These are phyloP conservation scores for Heliconius congener DNA, from an alignment of 1,140 invertebrate genomes.

Conservation along the genomic window DNA sequence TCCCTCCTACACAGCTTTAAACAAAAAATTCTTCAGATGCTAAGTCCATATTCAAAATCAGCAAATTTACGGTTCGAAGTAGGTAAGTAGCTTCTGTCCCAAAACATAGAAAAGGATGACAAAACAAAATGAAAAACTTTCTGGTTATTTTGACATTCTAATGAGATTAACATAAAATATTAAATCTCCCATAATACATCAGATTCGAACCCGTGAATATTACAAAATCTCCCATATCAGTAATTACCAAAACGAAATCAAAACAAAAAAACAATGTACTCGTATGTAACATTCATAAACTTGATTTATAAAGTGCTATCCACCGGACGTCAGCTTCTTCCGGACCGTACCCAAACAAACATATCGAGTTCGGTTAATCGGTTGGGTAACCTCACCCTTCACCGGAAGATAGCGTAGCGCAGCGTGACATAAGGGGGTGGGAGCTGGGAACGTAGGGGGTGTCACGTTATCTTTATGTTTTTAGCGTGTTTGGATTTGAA, in stretches of 20 bases:
- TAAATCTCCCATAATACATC: too few relatives aligned
- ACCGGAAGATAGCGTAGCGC: slow-evolving; percentile 9
- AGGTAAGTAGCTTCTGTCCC: too few relatives aligned
- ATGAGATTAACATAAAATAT: too few relatives aligned
- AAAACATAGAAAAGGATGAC: too few relatives aligned
- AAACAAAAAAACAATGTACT: neutral
- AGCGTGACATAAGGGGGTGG: slow-evolving; percentile 8
- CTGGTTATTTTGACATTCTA: too few relatives aligned
- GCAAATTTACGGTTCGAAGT: too few relatives aligned
- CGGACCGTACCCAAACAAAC: slow-evolving; percentile 49
- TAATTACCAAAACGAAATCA: neutral
- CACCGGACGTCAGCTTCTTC: slow-evolving; percentile 44
- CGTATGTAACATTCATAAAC: slow-evolving; percentile 32
- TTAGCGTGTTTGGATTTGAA: neutral
- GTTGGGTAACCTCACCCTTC: slow-evolving; percentile 21
- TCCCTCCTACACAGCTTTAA: too few relatives aligned
- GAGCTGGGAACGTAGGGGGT: neutral
- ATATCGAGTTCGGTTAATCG: slow-evolving; percentile 52
- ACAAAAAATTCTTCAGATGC: too few relatives aligned
- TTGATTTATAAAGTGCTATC: slow-evolving; percentile 58
- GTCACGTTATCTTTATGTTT: slow-evolving; percentile 7
- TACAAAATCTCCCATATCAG: neutral
- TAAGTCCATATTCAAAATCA: too few relatives aligned
- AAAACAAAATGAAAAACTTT: too few relatives aligned
- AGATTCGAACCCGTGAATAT: too few relatives aligned